Conservation (phyloP, 1,140 invertebrate genomes). For the Trachelipus rathkii region DNA sequence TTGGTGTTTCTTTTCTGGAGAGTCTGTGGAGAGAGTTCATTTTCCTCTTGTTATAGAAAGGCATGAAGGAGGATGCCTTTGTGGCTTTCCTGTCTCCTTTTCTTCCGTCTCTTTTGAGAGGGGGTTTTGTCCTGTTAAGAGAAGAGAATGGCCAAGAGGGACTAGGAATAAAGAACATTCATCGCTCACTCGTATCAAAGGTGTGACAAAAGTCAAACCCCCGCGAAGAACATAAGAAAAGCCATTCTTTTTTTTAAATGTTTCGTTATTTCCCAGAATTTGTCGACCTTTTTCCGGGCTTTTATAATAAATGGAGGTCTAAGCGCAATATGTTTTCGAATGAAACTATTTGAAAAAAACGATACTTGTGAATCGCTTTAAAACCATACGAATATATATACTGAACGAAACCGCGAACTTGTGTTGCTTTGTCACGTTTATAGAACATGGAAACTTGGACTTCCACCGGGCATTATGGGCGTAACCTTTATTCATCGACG, state of each 20-base stretch:
- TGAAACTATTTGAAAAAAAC: background rate
- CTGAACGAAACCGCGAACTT: slow-evolving; percentile 5
- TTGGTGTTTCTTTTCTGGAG: background rate
- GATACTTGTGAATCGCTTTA: background rate
- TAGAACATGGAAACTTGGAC: background rate
- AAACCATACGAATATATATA: background rate
- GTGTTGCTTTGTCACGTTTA: slow-evolving; percentile 12
- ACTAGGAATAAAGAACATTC: background rate
- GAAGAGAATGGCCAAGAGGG: background rate
- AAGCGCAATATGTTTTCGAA: background rate
- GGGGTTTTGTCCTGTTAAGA: background rate
- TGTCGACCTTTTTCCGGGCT: background rate
- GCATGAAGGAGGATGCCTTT: background rate
- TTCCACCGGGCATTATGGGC: background rate
- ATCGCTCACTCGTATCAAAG: background rate
- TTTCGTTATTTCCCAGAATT: background rate
- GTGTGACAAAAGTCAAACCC: slow-evolving; percentile 4
- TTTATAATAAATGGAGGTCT: background rate
- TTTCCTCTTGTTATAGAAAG: background rate
- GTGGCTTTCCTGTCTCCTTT: background rate
- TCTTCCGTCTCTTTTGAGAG: background rate
- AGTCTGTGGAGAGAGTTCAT: background rate
- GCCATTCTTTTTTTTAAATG: background rate
- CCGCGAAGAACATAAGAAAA: background rate
- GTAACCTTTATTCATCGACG: background rate